A percentile compares a stretch with the other conserved stretches of the same genome.
Evolutionary conservation across 2,113 vertebrate genomes (phyloP).

Genomic region (Picathartes gymnocephalus): DNA sequence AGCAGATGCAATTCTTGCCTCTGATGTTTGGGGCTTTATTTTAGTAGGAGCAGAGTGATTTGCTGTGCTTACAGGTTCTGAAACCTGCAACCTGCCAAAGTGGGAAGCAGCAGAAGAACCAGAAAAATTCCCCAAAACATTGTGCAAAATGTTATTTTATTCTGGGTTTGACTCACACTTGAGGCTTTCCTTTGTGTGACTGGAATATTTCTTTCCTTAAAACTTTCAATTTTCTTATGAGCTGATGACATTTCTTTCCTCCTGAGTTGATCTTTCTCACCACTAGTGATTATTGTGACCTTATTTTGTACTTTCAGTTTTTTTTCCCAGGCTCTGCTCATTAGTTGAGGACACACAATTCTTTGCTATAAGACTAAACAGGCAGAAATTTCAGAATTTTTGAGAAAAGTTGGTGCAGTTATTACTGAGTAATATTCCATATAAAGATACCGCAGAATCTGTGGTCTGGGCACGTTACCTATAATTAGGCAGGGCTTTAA

Average conservation of each 20-base stretch:
- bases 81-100: not conserved
- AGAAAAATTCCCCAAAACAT: not conserved
- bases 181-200: not conserved
- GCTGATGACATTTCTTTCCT: not conserved
- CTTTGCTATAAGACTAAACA: not conserved
- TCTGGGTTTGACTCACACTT: not conserved
- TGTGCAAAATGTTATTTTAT: not conserved
- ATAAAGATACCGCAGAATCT: not conserved
- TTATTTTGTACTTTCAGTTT: not conserved
- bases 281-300: not conserved
- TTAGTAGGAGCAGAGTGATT: not conserved
- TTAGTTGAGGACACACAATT: not conserved
- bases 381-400: not conserved
- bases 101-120: not conserved
- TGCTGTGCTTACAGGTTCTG: not conserved
- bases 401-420: not conserved
- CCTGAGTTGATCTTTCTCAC: not conserved
- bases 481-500: constrained; percentile 52
- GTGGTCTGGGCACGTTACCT: constrained; percentile 45
- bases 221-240: not conserved
- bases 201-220: not conserved
- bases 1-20: not conserved
- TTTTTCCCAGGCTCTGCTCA: not conserved
- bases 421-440: not conserved
- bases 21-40: not conserved